Conservation (phyloP, 1,140 invertebrate species). For the Bathynomus jamesi region DNA sequence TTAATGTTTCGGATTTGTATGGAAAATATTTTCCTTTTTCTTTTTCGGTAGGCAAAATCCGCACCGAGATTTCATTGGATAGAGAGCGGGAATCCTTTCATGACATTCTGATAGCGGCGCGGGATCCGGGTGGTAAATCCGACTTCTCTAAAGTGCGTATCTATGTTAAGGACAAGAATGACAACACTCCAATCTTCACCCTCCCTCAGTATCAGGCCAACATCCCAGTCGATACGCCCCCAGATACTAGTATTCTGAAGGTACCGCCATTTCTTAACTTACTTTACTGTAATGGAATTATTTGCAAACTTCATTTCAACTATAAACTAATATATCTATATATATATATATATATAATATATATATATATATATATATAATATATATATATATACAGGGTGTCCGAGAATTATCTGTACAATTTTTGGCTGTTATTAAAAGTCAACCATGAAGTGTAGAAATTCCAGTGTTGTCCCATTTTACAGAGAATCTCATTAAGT, state of each 20-base stretch:
- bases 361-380: not conserved
- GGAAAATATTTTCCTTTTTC: not conserved
- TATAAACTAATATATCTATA: conserved; percentile 13
- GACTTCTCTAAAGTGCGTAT: conserved; percentile 70
- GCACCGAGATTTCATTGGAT: conserved; percentile 64
- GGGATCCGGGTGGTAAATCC: conserved; percentile 70
- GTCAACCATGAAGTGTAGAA: too few relatives aligned
- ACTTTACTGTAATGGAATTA: too few relatives aligned
- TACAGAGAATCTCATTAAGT: too few relatives aligned
- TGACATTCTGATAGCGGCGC: conserved; percentile 69
- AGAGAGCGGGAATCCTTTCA: conserved; percentile 64
- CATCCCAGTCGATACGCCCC: conserved; percentile 44
- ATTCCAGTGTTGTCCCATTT: too few relatives aligned
- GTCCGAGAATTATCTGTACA: too few relatives aligned
- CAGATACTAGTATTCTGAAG: conserved; percentile 27
- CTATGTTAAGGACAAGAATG: conserved; percentile 73
- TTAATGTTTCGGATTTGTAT: too few relatives aligned
- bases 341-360: conserved; percentile 1
- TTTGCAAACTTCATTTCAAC: not conserved
- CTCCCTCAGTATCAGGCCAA: conserved; percentile 70
- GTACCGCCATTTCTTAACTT: too few relatives aligned
- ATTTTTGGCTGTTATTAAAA: too few relatives aligned
- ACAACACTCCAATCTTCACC: conserved; percentile 73
- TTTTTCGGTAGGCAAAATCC: conserved; percentile 60
- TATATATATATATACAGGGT: not conserved